Percentiles rank a stretch among this genome's conserved stretches.
These are phyloP conservation scores for Ispidina lecontei DNA, from an alignment of 2,797 vertebrate genomes.

Conservation along the genomic window DNA sequence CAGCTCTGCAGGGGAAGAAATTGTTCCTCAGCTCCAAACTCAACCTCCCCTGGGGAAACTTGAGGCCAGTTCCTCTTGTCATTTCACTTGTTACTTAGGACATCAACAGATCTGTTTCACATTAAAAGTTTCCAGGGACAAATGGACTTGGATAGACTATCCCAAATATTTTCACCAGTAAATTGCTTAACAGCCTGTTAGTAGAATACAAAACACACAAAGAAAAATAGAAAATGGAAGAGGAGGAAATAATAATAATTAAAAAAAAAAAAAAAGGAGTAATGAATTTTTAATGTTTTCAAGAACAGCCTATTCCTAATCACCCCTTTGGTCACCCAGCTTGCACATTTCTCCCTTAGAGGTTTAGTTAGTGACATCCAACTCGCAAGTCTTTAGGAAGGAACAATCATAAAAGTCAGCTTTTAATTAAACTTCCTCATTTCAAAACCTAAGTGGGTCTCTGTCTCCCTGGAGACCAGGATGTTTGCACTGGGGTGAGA, in stretches of 20 bases:
- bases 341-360: not conserved
- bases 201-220: not conserved
- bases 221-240: not conserved
- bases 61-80: too few species aligned
- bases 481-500: not conserved
- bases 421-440: slow-evolving; percentile 22
- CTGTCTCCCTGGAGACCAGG: slow-evolving; percentile 35
- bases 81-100: too few species aligned
- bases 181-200: not conserved
- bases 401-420: not conserved
- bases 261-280: too few species aligned
- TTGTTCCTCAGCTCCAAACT: too few species aligned
- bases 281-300: not conserved
- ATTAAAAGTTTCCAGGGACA: not conserved
- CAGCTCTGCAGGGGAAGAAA: too few species aligned
- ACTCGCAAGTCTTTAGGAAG: not conserved
- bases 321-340: not conserved
- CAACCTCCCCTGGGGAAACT: too few species aligned
- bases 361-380: not conserved
- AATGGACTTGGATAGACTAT: not conserved
- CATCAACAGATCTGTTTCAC: not conserved
- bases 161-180: not conserved
- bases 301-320: not conserved
- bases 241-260: not conserved
- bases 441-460: slow-evolving; percentile 7